Conservation (phyloP, 2,113 vertebrate genomes). For the Gobiocypris rarus region DNA sequence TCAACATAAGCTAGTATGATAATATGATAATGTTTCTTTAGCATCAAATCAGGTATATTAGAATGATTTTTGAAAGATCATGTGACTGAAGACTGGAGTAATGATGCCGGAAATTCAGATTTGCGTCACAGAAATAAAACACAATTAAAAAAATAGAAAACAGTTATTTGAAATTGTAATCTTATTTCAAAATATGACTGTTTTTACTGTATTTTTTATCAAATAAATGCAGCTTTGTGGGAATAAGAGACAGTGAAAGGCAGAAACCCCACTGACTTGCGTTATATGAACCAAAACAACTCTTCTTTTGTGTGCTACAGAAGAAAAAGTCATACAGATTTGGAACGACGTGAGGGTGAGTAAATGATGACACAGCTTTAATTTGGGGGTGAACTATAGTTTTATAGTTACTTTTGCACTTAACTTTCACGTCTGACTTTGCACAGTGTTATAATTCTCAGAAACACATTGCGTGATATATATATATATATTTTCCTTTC, state of each 20-base stretch:
- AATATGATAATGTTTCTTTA: neutral
- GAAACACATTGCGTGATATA: neutral
- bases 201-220: too few relatives aligned
- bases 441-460: neutral
- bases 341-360: neutral
- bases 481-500: neutral
- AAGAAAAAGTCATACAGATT: neutral
- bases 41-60: neutral
- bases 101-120: neutral
- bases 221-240: too few relatives aligned
- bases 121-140: neutral
- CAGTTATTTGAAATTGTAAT: neutral
- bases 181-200: neutral
- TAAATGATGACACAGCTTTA: too few relatives aligned
- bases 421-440: neutral
- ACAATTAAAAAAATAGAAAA: neutral
- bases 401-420: neutral
- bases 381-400: neutral
- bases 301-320: too few relatives aligned
- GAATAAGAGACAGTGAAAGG: too few relatives aligned
- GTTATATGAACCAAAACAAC: too few relatives aligned
- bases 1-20: neutral
- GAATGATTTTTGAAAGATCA: neutral
- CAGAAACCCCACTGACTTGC: too few relatives aligned
- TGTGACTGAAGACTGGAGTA: neutral